These are phyloP conservation scores for Hemicentrotus pulcherrimus DNA, from an alignment of 35 echinoderm and acorn worm species.

Conservation along the genomic window DNA sequence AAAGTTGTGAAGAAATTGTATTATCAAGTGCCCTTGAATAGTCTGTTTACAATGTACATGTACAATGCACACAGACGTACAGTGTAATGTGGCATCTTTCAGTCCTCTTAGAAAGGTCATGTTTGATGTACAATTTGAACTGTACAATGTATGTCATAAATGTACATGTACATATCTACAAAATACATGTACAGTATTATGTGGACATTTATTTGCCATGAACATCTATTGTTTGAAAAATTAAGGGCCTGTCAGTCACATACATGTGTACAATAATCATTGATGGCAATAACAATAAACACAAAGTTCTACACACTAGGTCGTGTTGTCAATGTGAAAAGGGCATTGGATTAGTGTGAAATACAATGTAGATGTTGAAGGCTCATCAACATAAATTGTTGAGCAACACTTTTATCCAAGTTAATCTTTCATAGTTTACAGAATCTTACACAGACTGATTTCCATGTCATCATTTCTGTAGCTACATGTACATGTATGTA, in stretches of 20 bases:
- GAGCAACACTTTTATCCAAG: no score
- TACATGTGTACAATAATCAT: no score
- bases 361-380: no score
- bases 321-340: no score
- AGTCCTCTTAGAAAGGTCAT: background rate
- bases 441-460: no score
- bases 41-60: background rate
- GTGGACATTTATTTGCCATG: background rate
- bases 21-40: no score
- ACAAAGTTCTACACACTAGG: no score
- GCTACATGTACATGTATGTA: background rate
- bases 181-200: background rate
- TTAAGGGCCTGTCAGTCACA: no score
- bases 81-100: background rate
- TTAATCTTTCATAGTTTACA: no score
- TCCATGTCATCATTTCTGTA: background rate
- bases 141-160: background rate
- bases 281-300: no score
- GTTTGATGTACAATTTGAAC: background rate
- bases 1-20: background rate
- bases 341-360: no score
- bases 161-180: background rate
- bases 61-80: background rate
- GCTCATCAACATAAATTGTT: no score
- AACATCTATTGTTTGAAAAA: background rate